These are phyloP conservation scores for Cacoxenus indagator DNA, from an alignment of 2,888 invertebrate species.

Conservation along the genomic window DNA sequence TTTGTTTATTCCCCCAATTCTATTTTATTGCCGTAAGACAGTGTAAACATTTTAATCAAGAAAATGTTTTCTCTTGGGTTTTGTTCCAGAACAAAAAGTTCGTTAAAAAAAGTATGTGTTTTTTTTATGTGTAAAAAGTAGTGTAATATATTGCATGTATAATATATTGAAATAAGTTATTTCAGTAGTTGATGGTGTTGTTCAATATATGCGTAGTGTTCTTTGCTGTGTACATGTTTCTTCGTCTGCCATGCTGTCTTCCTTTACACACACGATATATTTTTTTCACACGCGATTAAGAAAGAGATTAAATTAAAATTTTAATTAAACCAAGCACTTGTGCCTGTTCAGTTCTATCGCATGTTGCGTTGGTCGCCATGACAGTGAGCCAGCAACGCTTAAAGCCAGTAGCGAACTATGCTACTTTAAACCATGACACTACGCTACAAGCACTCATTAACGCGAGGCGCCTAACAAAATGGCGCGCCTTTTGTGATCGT, in stretches of 20 bases:
- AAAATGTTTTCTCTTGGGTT: no score
- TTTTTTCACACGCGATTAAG: constrained; percentile 3
- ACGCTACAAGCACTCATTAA: not conserved
- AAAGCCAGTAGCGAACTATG: not conserved
- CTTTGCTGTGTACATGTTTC: not conserved
- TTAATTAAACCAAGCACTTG: constrained; percentile 59
- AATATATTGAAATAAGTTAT: no score
- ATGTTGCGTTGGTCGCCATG: not conserved
- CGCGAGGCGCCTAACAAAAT: not conserved
- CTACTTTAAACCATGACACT: not conserved
- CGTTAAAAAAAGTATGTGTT: no score
- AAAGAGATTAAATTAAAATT: constrained; percentile 54
- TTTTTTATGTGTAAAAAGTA: no score
- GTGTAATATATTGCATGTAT: no score
- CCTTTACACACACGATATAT: no score
- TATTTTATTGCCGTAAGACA: no score
- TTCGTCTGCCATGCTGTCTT: not conserved
- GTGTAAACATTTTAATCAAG: no score
- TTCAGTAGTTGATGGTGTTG: constrained; percentile 48
- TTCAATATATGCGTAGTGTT: no score
- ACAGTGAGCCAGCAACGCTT: not conserved
- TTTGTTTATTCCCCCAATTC: no score
- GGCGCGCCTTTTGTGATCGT: not conserved
- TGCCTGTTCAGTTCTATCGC: constrained; percentile 20
- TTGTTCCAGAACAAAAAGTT: no score